These are phyloP conservation scores for Hydrozoanthus gracilis DNA, from an alignment of 92 coral and sea anemone species.

Conservation along the genomic window DNA sequence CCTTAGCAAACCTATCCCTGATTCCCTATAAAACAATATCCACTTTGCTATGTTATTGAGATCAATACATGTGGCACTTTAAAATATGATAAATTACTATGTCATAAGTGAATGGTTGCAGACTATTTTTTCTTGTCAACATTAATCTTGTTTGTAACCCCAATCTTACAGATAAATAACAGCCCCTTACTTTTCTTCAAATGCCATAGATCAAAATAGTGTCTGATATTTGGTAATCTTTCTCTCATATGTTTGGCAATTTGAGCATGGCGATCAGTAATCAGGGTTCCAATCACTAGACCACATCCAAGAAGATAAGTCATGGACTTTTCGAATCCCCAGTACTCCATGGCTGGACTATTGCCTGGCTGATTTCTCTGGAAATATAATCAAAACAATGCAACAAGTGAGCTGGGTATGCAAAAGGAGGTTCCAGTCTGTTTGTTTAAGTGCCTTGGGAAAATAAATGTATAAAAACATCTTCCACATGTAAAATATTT, in stretches of 20 bases:
- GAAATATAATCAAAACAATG: constrained; percentile 35
- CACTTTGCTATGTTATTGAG: constrained; percentile 14
- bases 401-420: not conserved
- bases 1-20: constrained; percentile 17
- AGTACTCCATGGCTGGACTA: constrained; percentile 67
- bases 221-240: constrained; percentile 43
- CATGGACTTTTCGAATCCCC: constrained; percentile 70
- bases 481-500: constrained; percentile 1
- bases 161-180: constrained; percentile 30
- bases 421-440: constrained; percentile 6
- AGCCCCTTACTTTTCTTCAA: constrained; percentile 19
- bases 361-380: constrained; percentile 71
- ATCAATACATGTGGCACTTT: constrained; percentile 18
- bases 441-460: constrained; percentile 16
- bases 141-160: constrained; percentile 12
- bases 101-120: constrained; percentile 15
- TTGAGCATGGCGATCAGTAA: constrained; percentile 45
- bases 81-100: constrained; percentile 8
- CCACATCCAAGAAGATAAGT: constrained; percentile 68
- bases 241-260: constrained; percentile 65
- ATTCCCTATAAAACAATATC: constrained; percentile 26
- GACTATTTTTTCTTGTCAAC: constrained; percentile 11
- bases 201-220: constrained; percentile 46
- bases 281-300: constrained; percentile 40
- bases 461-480: constrained; percentile 7